Percentiles rank a stretch among this genome's conserved stretches.
These are phyloP conservation scores for Atherix ibis DNA, from an alignment of 2,888 invertebrate genomes.

Conservation along the genomic window DNA sequence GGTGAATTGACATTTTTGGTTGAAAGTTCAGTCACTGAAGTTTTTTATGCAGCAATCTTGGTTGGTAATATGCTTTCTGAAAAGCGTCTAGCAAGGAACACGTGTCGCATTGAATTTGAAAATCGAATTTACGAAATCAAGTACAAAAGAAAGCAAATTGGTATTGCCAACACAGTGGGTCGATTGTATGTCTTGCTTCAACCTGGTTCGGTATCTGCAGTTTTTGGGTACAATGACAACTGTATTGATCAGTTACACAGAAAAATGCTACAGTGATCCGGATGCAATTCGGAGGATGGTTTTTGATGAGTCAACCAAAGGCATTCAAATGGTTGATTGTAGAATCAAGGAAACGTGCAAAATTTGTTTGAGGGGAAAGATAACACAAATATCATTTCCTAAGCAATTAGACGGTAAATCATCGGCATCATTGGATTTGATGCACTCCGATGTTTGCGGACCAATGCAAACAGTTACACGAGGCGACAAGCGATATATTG, in stretches of 20 bases:
- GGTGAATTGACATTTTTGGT: constrained; percentile 8
- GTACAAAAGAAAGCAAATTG: constrained; percentile 6
- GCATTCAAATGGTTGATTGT: constrained; percentile 10
- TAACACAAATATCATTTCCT: constrained; percentile 14
- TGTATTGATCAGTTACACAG: constrained; percentile 1
- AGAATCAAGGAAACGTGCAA: constrained; percentile 8
- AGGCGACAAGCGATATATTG: constrained; percentile 16
- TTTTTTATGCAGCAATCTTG: constrained; percentile 10
- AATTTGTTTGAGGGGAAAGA: constrained; percentile 15
- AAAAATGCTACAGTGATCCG: constrained; percentile 5
- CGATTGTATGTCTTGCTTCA: constrained; percentile 5
- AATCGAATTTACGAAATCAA: constrained; percentile 3
- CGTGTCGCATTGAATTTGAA: constrained; percentile 4
- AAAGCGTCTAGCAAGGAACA: constrained; percentile 3
- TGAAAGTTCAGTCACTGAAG: constrained; percentile 7
- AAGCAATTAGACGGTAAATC: constrained; percentile 11
- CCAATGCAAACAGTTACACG: constrained; percentile 17
- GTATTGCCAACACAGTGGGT: constrained; percentile 1
- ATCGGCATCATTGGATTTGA: constrained; percentile 13
- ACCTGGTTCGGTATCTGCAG: constrained; percentile 3
- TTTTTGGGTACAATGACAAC: background rate
- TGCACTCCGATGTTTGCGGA: constrained; percentile 20
- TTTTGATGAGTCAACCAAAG: constrained; percentile 6
- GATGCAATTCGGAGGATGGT: constrained; percentile 8
- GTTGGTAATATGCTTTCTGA: constrained; percentile 11